These are phyloP conservation scores for Drosophila fuyamai DNA, from an alignment of 1,140 invertebrate genomes.

Conservation along the genomic window DNA sequence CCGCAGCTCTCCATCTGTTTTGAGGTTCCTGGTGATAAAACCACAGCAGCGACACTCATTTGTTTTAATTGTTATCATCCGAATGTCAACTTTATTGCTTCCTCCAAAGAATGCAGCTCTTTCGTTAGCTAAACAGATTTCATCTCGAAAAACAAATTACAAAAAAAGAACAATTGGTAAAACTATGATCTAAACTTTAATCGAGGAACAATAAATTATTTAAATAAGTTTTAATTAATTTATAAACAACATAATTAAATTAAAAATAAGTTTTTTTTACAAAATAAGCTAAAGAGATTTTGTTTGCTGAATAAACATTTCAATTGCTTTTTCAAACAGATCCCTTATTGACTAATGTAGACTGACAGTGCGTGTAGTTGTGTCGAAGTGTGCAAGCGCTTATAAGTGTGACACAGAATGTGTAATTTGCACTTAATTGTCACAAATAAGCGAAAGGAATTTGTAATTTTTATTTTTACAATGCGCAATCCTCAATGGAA, in stretches of 20 bases:
- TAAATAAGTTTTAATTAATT: neutral
- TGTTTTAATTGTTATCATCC: slow-evolving; percentile 69
- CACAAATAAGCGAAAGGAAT: slow-evolving; percentile 70
- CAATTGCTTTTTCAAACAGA: neutral
- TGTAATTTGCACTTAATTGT: slow-evolving; percentile 73
- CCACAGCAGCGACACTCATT: slow-evolving; percentile 52
- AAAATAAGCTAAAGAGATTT: neutral
- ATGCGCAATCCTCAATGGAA: slow-evolving; percentile 20
- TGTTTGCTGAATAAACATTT: neutral
- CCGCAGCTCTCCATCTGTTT: slow-evolving; percentile 29
- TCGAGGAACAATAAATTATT: neutral
- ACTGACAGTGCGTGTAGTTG: neutral
- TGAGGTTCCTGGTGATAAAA: slow-evolving; percentile 30
- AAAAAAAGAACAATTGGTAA: no score
- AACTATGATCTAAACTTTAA: no score
- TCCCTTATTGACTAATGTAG: slow-evolving; percentile 4
- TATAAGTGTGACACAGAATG: slow-evolving; percentile 46
- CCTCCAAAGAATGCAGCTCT: neutral
- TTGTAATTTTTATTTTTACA: slow-evolving; percentile 45
- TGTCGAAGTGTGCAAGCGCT: slow-evolving; percentile 5
- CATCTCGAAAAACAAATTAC: no score
- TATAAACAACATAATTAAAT: neutral
- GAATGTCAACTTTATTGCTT: slow-evolving; percentile 29
- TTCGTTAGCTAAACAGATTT: no score
- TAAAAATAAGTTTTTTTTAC: neutral